phyloP scores from a whole-genome alignment of 2,888 invertebrate species.

The Volucella inanis region DNA sequence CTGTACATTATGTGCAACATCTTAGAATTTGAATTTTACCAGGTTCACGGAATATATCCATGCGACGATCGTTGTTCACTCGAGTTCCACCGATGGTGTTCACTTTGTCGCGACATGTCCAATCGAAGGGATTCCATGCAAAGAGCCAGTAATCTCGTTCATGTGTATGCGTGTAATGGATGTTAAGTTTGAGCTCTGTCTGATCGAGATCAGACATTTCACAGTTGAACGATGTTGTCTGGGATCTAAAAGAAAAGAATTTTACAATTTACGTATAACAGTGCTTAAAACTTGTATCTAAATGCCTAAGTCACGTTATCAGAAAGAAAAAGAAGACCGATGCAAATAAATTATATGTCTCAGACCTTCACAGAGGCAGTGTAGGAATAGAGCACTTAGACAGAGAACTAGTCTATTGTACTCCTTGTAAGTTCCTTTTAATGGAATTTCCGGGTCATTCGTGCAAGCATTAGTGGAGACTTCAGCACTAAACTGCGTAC shows the following conservation, averaged over 20 bases:
- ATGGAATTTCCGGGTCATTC: too few species aligned
- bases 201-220: slow-evolving; percentile 90
- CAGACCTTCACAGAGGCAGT: too few species aligned
- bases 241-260: slow-evolving; percentile 77
- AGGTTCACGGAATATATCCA: slow-evolving; percentile 83
- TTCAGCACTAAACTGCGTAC: too few species aligned
- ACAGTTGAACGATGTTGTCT: slow-evolving; percentile 85
- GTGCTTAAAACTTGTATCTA: too few species aligned
- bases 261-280: too few species aligned
- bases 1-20: slow-evolving; percentile 82
- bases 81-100: slow-evolving; percentile 83
- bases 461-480: too few species aligned
- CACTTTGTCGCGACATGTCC: slow-evolving; percentile 85
- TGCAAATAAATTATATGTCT: too few species aligned
- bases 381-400: too few species aligned
- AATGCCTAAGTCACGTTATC: not conserved
- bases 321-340: not conserved
- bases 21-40: slow-evolving; percentile 83
- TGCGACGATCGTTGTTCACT: slow-evolving; percentile 83
- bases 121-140: slow-evolving; percentile 91
- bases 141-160: slow-evolving; percentile 89
- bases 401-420: too few species aligned
- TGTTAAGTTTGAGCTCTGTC: slow-evolving; percentile 88
- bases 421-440: too few species aligned
- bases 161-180: slow-evolving; percentile 87